Evolutionary conservation across 35 echinoderm and acorn worm species (phyloP), one percentile per base, ranked within the genome.

Genomic region (Lytechinus pictus): DNA sequence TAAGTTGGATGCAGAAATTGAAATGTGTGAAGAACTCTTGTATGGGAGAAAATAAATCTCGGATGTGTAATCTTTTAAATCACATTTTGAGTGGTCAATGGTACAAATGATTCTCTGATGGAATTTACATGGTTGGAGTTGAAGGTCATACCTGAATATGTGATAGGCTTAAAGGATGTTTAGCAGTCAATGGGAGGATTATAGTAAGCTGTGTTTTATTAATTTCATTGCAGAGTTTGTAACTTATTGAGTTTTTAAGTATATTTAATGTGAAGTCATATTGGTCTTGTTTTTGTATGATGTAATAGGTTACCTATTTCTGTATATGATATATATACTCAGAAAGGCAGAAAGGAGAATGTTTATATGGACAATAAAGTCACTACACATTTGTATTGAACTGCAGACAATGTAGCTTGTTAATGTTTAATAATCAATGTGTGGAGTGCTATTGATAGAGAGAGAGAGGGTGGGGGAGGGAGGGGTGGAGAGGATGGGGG

Each of bases 321-420:
- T 24, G 66, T 79, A 79, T 7, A 79, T 27, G 33, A 44, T 44
- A 44, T 79, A 79, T 79, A 79, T 79, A 79, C 66, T 79, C 66
- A 79, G 66, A 79, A 79, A 79, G 66, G 66, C 66, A 79, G 66
- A 79, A 79, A n/a, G 66, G 66, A 79, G 66, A 71, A 79, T 79
- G 66, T 79, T 79, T 79, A 79, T 79, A 79, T n/a, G 66, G 66
- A 79, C 66, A 79, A 79, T 79, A 79, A 79, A 79, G 66, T 79
- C 66, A 79, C 66, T 79, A 79, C 66, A 79, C 66, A 79, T 79
- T 79, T 79, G 66, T 79, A 79, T 79, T 16, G 66, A 79, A n/a
- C 66, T 79, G 66, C 66, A 79, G 16, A n/a, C 21, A 79, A 7
- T 79, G 66, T 60, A 16, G 1, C 6, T 19, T 1, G 66, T 3